Conservation (phyloP, 2,113 vertebrate genomes). For the Pterocles burchelli region DNA sequence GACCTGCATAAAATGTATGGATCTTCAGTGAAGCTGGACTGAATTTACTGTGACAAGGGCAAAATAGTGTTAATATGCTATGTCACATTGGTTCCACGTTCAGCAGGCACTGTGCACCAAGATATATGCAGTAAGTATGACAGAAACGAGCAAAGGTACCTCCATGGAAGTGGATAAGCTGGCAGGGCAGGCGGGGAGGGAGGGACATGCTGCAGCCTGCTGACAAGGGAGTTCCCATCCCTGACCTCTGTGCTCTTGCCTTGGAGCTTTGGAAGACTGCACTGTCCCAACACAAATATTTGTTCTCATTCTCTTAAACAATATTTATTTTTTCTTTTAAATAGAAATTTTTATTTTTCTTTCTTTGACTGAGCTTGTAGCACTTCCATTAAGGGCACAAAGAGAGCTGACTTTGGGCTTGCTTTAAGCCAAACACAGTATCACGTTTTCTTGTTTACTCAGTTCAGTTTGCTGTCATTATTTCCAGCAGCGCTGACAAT, state of each 20-base stretch:
- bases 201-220: neutral
- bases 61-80: neutral
- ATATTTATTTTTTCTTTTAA: constrained; percentile 11
- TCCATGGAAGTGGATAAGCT: neutral
- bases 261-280: neutral
- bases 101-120: neutral
- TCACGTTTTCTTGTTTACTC: neutral
- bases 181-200: neutral
- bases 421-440: neutral
- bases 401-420: neutral
- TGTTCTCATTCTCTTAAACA: constrained; percentile 15
- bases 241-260: constrained; percentile 39
- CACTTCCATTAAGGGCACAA: neutral
- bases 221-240: constrained; percentile 13
- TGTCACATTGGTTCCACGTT: neutral
- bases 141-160: constrained; percentile 25
- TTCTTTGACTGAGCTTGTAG: neutral
- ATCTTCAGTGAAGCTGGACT: neutral
- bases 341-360: neutral
- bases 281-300: constrained; percentile 42
- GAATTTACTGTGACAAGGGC: neutral
- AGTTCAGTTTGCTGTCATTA: neutral
- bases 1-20: rapidly evolving
- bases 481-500: neutral
- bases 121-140: neutral